Conservation (phyloP, 2,797 vertebrate genomes). For the Pelodytes ibericus region DNA sequence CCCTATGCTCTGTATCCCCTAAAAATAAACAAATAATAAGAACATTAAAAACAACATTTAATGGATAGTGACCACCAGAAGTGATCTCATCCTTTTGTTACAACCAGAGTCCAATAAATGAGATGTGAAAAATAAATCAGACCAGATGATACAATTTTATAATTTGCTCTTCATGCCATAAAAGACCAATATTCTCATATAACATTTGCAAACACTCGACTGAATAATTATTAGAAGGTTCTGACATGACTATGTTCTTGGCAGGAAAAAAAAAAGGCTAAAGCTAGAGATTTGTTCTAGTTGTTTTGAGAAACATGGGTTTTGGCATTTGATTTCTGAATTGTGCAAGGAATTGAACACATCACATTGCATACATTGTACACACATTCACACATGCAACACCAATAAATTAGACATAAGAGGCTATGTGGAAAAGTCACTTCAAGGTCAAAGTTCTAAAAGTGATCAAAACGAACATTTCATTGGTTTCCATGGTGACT, state of each 20-base stretch:
- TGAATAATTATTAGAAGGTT: background rate
- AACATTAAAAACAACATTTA: no score
- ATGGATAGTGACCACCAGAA: background rate
- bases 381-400: no score
- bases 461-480: no score
- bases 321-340: background rate
- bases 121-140: background rate
- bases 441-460: no score
- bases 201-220: background rate
- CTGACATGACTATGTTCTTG: background rate
- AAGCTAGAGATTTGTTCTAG: background rate
- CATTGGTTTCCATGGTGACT: no score
- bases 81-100: background rate
- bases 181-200: background rate
- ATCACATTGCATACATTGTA: no score
- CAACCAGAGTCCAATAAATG: background rate
- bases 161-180: background rate
- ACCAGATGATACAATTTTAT: constrained; percentile 1
- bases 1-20: no score
- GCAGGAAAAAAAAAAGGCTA: background rate
- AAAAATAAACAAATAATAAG: no score
- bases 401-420: no score
- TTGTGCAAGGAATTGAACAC: no score
- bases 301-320: background rate
- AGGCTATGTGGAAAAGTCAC: no score